Evolutionary conservation across 2,113 vertebrate species (phyloP).

Genomic region (Tinamus guttatus): DNA sequence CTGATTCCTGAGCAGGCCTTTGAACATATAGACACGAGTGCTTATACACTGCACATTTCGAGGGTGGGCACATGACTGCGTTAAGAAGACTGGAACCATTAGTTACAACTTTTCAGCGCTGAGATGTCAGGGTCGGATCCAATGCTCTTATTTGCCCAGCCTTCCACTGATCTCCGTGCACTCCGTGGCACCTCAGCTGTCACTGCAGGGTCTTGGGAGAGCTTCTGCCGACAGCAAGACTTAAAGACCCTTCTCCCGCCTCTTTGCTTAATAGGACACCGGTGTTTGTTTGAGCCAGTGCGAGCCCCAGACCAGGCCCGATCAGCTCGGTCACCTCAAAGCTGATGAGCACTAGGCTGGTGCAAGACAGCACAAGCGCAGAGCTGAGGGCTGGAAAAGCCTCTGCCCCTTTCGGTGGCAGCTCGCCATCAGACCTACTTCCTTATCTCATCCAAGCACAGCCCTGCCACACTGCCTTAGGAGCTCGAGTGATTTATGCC

Average conservation of each 20-base stretch:
- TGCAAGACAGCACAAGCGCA: background rate
- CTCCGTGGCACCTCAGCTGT: background rate
- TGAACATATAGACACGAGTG: background rate
- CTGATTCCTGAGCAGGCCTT: slow-evolving; percentile 42
- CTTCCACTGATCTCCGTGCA: background rate
- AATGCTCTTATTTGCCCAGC: background rate
- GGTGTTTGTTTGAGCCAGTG: background rate
- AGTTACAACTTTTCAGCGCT: background rate
- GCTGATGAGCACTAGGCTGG: accelerated
- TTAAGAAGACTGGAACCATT: background rate
- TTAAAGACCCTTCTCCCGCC: background rate
- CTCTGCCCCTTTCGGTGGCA: background rate
- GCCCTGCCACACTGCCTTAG: background rate
- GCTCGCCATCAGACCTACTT: background rate
- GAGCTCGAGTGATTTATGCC: background rate
- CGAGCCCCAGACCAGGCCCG: background rate
- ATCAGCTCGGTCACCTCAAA: background rate
- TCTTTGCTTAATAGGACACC: background rate
- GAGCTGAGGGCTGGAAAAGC: background rate
- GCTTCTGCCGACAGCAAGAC: background rate
- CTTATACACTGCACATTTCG: background rate
- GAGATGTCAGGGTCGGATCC: background rate
- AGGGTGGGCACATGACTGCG: background rate
- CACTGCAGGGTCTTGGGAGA: background rate
- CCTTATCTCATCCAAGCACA: background rate